Base-by-base conservation (phyloP, 2,797 vertebrate genomes). In the Columba guinea region DNA sequence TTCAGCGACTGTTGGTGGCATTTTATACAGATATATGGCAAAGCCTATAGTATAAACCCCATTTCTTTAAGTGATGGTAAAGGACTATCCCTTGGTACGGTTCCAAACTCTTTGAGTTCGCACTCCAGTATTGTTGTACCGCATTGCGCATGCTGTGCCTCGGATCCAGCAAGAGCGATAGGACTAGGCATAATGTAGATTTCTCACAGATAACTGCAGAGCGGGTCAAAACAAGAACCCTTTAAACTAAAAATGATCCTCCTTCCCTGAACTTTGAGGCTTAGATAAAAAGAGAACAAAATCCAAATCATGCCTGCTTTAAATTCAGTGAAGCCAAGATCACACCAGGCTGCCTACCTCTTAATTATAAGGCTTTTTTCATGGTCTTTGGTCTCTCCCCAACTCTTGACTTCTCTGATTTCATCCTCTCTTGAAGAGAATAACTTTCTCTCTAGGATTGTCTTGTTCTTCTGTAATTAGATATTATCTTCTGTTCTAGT, bases 181-280 rank as follows among this genome's bases (percentile, higher is more conserved):
- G 83, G 13, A 51, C 13, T 75, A 91, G 35, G 44, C 80, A 90
- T 12, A 46, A 37, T 46, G 35, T 67, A 90, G 93, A 93, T 96
- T 87, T 79, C 41, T 34, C 77, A 21, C 7, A 89, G 90, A 90
- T 93, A 96, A 88, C 74, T 44, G 60, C 71, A 69, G 85, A 94
- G 67, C 23, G 21, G 87, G 89, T 93, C 91, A 95, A 93, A 96
- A 91, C 85, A 91, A 74, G 91, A 94, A 82, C 23, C 11, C 56
- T 46, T 71, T 41, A 76, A 80, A 67, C 56, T 35, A 22, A 68
- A 93, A 91, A 55, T 8, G 19, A 90, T 82, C 48, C 69, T 90
- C 9, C 44, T 88, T 46, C 46, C 83, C 74, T 82, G 34, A 87
- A 39, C 63, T 73, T 90, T 32, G 18, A 69, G 84, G 62, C 39